Percentiles rank a stretch among this genome's conserved stretches.
phyloP scores from a whole-genome alignment of 2,113 vertebrate genomes.

The Gymnocephalus cernua region DNA sequence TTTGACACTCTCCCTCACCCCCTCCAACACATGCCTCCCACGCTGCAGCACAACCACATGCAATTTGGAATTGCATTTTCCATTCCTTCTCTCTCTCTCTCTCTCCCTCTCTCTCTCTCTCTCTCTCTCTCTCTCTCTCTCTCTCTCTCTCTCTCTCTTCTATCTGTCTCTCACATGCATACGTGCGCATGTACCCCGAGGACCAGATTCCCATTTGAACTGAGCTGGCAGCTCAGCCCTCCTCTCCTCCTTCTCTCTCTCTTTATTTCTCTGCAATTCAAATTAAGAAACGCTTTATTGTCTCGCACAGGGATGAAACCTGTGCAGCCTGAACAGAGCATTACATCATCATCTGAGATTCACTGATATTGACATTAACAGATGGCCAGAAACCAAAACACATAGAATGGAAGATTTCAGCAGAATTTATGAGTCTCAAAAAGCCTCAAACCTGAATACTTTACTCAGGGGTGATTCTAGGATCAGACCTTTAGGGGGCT shows the following conservation, averaged over 20 bases:
- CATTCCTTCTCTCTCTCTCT: slow-evolving; percentile 36
- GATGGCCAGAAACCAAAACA: slow-evolving; percentile 12
- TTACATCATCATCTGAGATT: slow-evolving; percentile 26
- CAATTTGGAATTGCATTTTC: slow-evolving; percentile 71
- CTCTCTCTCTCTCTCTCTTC: slow-evolving; percentile 33
- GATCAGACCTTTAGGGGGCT: no score
- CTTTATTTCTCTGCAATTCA: slow-evolving; percentile 28
- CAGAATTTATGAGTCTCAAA: background rate
- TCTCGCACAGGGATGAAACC: slow-evolving; percentile 40
- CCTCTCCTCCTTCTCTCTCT: slow-evolving; percentile 16
- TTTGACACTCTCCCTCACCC: slow-evolving; percentile 51
- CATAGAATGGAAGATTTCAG: slow-evolving; percentile 1
- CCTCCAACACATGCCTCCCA: slow-evolving; percentile 73
- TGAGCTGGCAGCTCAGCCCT: slow-evolving; percentile 53
- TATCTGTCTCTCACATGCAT: slow-evolving; percentile 51
- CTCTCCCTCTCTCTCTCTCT: slow-evolving; percentile 43
- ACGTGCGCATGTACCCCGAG: slow-evolving; percentile 49
- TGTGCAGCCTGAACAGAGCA: slow-evolving; percentile 8
- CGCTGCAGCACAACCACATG: slow-evolving; percentile 73
- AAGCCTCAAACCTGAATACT: background rate
- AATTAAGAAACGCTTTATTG: slow-evolving; percentile 36
- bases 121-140: slow-evolving; percentile 35
- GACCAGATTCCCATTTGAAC: slow-evolving; percentile 73
- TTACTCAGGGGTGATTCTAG: no score
- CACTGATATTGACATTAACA: background rate